Evolutionary conservation across 2,113 vertebrate species (phyloP), one percentile per base, ranked within the genome.

Genomic region (Hippocampus mohnikei): DNA sequence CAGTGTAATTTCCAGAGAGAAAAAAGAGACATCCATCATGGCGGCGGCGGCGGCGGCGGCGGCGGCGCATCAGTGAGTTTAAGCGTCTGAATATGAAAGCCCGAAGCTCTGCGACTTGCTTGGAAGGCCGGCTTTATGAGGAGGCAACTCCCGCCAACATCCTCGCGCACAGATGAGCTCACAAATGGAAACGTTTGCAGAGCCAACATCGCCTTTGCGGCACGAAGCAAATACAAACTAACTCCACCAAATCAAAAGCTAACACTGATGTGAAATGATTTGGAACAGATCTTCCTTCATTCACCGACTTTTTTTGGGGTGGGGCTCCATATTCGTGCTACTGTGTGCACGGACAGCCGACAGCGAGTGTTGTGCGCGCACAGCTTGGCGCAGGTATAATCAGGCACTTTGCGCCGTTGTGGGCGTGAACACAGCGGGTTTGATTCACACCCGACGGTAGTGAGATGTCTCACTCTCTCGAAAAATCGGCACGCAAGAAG

Each of bases 151-250:
- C 20, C 69, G 41, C 73, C 70, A 69, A 4, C 15, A 23, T 52
- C 48, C 46, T 15, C 62, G 29, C 18, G 46, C 74, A 53, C 74
- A 78, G 69, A 85, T 59, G 77, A 86, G 69, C 65, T 72, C 60
- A 44, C 50, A 71, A 77, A 79, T 75, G 71, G 70, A 83, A 77
- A 68, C 76, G 76, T 85, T 81, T 81, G 79, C 73, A 74, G 4
- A 65, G 42, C 41, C 40, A 25, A 27, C 13, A 7, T 46, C 27
- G 13, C n/a, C 3, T 46, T 48, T 10, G 7, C 55, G 63, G 50
- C 56, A 55, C 50, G 46, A 69, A 55, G 16, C 66, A 56, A 70
- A 59, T 59, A 41, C 74, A 67, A 33, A 55, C 8, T 41, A 29
- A 67, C n/a, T 44, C 40, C 3, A 48, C 48, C n/a, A 58, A 53